Conservation (phyloP, 2,113 vertebrate species). For the Charina bottae region DNA sequence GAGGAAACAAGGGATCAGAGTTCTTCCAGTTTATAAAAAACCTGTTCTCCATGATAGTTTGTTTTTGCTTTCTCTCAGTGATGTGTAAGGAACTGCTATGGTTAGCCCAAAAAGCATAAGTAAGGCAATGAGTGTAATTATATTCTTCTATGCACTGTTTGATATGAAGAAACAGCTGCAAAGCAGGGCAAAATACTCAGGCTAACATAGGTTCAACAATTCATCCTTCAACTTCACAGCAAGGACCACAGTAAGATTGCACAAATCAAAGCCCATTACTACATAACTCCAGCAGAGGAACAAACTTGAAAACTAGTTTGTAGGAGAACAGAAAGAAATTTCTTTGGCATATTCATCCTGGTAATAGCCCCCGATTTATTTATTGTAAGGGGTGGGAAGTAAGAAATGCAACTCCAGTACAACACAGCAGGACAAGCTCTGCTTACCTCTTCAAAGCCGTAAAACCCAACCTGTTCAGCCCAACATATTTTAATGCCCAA, state of each 20-base stretch:
- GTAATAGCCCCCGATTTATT: neutral
- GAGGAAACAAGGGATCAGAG: neutral
- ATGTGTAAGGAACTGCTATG: slow-evolving; percentile 16
- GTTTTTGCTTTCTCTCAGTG: neutral
- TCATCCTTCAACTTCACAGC: neutral
- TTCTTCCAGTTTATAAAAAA: neutral
- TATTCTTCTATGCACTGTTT: accelerated
- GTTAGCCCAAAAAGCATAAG: accelerated
- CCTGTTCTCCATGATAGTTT: neutral
- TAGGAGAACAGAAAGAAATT: neutral
- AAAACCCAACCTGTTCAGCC: neutral
- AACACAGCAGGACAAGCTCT: neutral
- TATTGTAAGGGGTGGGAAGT: neutral
- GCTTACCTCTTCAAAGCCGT: neutral
- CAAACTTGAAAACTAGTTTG: neutral
- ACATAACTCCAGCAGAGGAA: neutral
- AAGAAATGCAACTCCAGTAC: neutral
- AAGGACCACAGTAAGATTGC: neutral
- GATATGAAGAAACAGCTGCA: neutral
- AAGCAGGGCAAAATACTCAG: neutral
- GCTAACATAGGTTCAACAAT: accelerated
- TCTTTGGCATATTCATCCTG: neutral
- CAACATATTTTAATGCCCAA: neutral
- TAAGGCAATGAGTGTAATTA: neutral
- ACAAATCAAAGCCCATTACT: neutral